Evolutionary conservation across 2,888 invertebrate genomes (phyloP).

Genomic region (Anthrax anthrax): DNA sequence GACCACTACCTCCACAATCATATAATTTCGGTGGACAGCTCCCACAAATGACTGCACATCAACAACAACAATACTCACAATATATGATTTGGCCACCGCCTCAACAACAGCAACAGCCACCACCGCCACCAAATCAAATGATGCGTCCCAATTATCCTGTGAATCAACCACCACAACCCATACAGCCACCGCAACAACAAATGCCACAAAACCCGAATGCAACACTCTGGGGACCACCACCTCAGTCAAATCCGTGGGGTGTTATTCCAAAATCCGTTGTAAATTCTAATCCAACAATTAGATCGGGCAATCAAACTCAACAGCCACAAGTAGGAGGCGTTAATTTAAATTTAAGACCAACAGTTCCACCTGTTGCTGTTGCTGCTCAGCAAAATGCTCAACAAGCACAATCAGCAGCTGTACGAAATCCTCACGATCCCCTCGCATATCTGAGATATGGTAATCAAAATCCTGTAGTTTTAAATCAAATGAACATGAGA

Average conservation of each 20-base stretch:
- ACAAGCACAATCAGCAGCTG: constrained; percentile 13
- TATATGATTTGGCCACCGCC: constrained; percentile 30
- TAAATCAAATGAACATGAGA: constrained; percentile 14
- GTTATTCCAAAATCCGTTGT: constrained; percentile 25
- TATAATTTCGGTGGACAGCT: constrained; percentile 22
- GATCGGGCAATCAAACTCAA: constrained; percentile 2
- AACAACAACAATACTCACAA: constrained; percentile 22
- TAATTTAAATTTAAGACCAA: constrained; percentile 12
- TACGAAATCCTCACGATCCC: constrained; percentile 13
- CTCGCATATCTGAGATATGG: constrained; percentile 5
- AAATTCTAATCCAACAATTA: constrained; percentile 10
- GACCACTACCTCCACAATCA: constrained; percentile 10
- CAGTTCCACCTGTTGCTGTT: constrained; percentile 3
- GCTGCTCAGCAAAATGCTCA: constrained; percentile 11
- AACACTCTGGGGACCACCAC: constrained; percentile 33
- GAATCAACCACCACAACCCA: constrained; percentile 19
- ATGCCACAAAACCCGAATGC: constrained; percentile 28
- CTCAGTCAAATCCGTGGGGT: constrained; percentile 33
- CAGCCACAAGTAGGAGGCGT: constrained; percentile 9
- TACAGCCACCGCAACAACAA: constrained; percentile 16
- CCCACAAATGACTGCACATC: constrained; percentile 4
- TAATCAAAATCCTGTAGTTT: constrained; percentile 15
- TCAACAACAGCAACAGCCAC: constrained; percentile 16
- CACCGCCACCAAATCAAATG: constrained; percentile 10
- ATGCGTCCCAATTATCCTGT: constrained; percentile 11